Evolutionary conservation across 64 coral and sea anemone species (phyloP).

Genomic region (Exaiptasia diaphana): DNA sequence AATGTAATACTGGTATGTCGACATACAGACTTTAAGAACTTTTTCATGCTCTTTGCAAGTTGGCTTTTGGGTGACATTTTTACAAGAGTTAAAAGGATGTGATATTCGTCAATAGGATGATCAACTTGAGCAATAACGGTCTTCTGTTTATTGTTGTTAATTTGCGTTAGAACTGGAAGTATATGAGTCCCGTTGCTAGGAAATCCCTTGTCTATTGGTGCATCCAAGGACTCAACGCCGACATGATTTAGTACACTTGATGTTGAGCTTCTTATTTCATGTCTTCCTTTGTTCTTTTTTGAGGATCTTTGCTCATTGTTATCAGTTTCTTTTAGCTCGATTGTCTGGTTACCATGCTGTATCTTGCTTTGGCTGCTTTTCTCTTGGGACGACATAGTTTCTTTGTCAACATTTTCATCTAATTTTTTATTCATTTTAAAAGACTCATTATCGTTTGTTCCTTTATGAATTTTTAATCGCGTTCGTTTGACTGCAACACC

Average conservation of each 20-base stretch:
- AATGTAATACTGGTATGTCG: background rate
- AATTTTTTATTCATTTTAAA: background rate
- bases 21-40: constrained; percentile 32
- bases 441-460: background rate
- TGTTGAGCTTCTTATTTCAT: background rate
- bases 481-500: background rate
- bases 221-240: background rate
- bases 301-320: background rate
- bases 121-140: background rate
- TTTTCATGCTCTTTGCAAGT: constrained; percentile 24
- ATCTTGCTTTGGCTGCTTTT: background rate
- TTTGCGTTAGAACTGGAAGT: background rate
- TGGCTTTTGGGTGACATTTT: constrained; percentile 24
- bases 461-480: background rate
- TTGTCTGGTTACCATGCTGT: too few species aligned
- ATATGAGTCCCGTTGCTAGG: background rate
- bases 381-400: too few species aligned
- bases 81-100: constrained; percentile 26
- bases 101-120: background rate
- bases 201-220: too few species aligned
- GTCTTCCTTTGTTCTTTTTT: background rate
- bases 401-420: background rate
- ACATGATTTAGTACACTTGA: background rate
- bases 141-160: background rate
- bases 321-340: background rate